These are phyloP conservation scores for Pristionchus entomophagus DNA, from an alignment of 2,888 invertebrate species.

Conservation along the genomic window DNA sequence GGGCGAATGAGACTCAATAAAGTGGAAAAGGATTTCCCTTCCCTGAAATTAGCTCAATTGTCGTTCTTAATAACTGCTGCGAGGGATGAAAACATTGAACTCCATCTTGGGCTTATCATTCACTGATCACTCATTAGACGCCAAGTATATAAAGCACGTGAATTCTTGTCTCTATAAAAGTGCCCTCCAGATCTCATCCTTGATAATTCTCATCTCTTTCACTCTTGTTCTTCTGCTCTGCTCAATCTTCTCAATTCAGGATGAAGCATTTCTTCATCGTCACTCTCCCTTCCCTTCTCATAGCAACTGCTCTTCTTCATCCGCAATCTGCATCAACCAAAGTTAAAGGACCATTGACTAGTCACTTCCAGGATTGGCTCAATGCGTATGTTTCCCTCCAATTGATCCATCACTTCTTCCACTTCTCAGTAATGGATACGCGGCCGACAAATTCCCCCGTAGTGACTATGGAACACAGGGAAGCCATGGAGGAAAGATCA, in stretches of 20 bases:
- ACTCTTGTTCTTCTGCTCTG: neutral
- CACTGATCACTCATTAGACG: no score
- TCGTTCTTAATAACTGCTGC: no score
- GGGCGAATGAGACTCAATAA: no score
- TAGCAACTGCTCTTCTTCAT: neutral
- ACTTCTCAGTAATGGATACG: constrained; percentile 57
- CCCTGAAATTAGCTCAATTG: no score
- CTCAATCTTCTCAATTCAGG: neutral
- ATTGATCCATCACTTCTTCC: neutral
- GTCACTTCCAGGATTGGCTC: constrained; percentile 36
- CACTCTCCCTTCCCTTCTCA: neutral
- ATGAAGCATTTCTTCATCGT: neutral
- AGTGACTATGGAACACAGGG: constrained; percentile 61
- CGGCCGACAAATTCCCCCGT: constrained; percentile 54
- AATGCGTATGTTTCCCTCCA: neutral
- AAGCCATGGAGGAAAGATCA: constrained; percentile 60
- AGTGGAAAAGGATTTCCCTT: no score
- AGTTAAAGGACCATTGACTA: neutral
- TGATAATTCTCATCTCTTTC: neutral
- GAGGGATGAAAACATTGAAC: no score
- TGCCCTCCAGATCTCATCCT: no score
- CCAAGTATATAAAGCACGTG: no score
- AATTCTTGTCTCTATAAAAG: no score
- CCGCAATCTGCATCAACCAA: neutral
- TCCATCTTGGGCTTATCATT: no score